Percentiles rank a stretch among this genome's conserved stretches.
Evolutionary conservation across 2,797 vertebrate species (phyloP).

Genomic region (Petrocephalus schoutedeni): DNA sequence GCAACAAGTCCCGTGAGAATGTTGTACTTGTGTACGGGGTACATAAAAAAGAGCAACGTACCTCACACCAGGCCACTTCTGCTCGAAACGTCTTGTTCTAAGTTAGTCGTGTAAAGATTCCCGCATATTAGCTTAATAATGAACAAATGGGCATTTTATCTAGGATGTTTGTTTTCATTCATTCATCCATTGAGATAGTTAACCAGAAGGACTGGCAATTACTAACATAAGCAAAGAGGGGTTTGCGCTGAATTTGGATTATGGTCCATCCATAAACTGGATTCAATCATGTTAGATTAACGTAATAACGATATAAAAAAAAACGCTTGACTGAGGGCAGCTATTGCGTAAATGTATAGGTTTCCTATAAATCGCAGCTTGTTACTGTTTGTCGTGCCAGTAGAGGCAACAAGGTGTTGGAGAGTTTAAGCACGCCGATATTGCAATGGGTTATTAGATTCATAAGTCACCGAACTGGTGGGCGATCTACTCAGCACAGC

Average conservation of each 20-base stretch:
- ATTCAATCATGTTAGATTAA: conserved; percentile 80
- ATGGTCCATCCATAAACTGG: conserved; percentile 64
- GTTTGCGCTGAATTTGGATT: conserved; percentile 40
- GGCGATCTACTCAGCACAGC: conserved; percentile 99
- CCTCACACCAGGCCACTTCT: conserved; percentile 8
- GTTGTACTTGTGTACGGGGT: conserved; percentile 30
- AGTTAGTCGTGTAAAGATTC: conserved; percentile 8
- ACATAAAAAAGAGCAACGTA: neutral
- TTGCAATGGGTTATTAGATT: conserved; percentile 99
- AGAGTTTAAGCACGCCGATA: conserved; percentile 96
- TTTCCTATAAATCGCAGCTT: conserved; percentile 70
- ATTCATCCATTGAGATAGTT: neutral
- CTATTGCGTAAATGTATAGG: conserved; percentile 83
- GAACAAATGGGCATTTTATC: conserved; percentile 4
- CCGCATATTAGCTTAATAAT: conserved; percentile 29
- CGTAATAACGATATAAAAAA: conserved; percentile 72
- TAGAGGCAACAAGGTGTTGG: conserved; percentile 89
- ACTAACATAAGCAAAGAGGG: neutral
- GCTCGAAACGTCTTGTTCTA: conserved; percentile 48
- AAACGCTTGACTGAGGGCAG: conserved; percentile 78
- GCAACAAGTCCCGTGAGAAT: conserved; percentile 85
- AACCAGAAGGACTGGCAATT: neutral
- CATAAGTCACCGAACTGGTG: conserved; percentile 99
- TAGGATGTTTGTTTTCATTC: neutral
- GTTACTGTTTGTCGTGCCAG: conserved; percentile 78